Conservation (phyloP, 2,113 vertebrate genomes). For the Anseranas semipalmata region DNA sequence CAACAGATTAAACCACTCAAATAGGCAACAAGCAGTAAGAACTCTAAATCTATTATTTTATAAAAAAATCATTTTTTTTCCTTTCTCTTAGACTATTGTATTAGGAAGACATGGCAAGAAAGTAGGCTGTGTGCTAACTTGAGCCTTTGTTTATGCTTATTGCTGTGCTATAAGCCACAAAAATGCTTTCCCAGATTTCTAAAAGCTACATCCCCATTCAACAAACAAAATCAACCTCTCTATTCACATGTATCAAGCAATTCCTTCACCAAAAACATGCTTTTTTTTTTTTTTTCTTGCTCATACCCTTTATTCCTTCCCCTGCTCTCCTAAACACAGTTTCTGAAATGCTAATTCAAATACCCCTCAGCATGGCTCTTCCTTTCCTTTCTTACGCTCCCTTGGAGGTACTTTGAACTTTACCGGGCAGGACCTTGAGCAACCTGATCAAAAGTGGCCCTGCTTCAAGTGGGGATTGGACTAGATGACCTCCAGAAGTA, state of each 20-base stretch:
- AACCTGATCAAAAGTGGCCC: neutral
- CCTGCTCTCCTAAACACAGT: neutral
- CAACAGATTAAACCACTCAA: neutral
- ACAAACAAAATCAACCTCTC: neutral
- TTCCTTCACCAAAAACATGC: neutral
- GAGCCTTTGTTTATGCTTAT: neutral
- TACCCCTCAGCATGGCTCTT: neutral
- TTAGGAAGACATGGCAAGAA: neutral
- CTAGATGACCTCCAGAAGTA: neutral
- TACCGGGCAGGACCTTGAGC: neutral
- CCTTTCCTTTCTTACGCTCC: neutral
- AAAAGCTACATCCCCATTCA: neutral
- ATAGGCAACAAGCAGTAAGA: neutral
- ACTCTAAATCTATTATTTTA: neutral
- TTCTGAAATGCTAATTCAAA: neutral
- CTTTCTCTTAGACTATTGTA: neutral
- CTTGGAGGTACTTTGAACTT: neutral
- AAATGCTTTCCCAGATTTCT: neutral
- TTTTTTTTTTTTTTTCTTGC: neutral
- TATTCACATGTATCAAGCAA: neutral
- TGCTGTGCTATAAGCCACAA: neutral
- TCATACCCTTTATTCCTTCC: neutral
- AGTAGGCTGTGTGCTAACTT: neutral
- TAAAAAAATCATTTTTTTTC: neutral
- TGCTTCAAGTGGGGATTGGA: neutral